Conservation (phyloP, 2,888 invertebrate species). For the Pristionchus entomophagus region DNA sequence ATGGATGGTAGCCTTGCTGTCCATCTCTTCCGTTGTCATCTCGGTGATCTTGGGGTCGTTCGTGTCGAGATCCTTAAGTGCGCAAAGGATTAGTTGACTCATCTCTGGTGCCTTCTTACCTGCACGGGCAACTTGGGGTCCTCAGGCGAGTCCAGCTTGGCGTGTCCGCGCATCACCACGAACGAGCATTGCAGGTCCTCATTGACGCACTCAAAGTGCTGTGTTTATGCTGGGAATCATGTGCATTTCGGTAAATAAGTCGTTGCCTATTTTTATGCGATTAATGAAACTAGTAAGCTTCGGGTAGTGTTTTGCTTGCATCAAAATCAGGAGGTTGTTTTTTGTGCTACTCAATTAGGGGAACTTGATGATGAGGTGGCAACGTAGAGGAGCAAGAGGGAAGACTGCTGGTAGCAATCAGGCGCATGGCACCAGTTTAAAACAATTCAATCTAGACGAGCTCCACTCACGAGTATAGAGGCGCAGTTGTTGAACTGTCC, state of each 20-base stretch:
- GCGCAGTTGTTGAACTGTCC: constrained; percentile 56
- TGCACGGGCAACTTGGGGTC: constrained; percentile 35
- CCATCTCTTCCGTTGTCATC: constrained; percentile 25
- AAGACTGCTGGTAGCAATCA: too few species aligned
- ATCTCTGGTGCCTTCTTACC: background rate
- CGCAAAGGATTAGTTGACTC: background rate
- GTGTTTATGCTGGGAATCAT: too few species aligned
- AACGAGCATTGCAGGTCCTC: constrained; percentile 30
- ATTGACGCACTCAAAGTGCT: background rate
- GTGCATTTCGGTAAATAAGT: too few species aligned
- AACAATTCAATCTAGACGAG: too few species aligned
- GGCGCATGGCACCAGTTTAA: too few species aligned
- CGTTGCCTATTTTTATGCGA: too few species aligned
- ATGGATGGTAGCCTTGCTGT: constrained; percentile 6
- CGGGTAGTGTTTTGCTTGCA: too few species aligned
- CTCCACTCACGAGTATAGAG: constrained; percentile 50
- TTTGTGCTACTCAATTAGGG: too few species aligned
- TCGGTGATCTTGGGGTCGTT: background rate
- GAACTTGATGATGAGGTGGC: too few species aligned
- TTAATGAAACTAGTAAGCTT: too few species aligned
- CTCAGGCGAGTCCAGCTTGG: constrained; percentile 23
- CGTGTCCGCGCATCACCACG: constrained; percentile 25
- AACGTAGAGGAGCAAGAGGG: too few species aligned
- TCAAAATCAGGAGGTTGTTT: too few species aligned
- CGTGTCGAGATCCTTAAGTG: constrained; percentile 27